Base-by-base conservation (phyloP, 2,113 vertebrate genomes). In the Microcebus lehilahytsara region DNA sequence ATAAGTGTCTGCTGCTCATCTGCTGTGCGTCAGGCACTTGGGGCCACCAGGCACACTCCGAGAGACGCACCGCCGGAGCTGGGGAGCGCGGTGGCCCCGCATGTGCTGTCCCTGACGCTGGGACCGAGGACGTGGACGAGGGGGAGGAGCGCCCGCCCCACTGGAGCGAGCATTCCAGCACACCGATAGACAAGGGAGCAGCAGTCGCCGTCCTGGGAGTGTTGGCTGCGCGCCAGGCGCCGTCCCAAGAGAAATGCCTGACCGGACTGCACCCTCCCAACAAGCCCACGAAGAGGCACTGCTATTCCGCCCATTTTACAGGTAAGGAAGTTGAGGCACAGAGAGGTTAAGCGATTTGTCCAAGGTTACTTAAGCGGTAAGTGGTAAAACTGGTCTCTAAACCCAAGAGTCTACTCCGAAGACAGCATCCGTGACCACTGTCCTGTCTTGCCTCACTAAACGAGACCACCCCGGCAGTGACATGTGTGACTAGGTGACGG, bases 1-100 rank as follows among this genome's bases (percentile, higher is more conserved):
- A 2, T 1, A 22, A 14, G 0, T 1, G 0, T 1, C 1, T 17
- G 46, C 5, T 22, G 34, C 30, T 34, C 11, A 0, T 11, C 32
- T 22, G 0, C 53, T 67, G 0, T 32, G 3, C 0, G 22, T 49
- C 37, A 23, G 83, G 69, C 67, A 11, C 56, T 6, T 6, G 0
- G 51, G 62, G 16, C 66, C 12, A 25, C 51, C 6, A 17, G 27
- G 32, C 5, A 3, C 11, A 0, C 51, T 3, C 49, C 4, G 1
- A 30, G 60, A 25, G 46, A 80, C 60, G 12, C 13, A 1, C 8
- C n/a, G 58, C 86, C 34, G 27, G 25, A 37, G 25, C 0, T 9
- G 32, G 40, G 66, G 20, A 30, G 19, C 0, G 0, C 1, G 80
- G 34, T 0, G 1, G 40, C n/a, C 51, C 56, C 40, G 37, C 4